These are phyloP conservation scores for Zoanthus sansibaricus DNA, from an alignment of 92 coral and sea anemone species.

Conservation along the genomic window DNA sequence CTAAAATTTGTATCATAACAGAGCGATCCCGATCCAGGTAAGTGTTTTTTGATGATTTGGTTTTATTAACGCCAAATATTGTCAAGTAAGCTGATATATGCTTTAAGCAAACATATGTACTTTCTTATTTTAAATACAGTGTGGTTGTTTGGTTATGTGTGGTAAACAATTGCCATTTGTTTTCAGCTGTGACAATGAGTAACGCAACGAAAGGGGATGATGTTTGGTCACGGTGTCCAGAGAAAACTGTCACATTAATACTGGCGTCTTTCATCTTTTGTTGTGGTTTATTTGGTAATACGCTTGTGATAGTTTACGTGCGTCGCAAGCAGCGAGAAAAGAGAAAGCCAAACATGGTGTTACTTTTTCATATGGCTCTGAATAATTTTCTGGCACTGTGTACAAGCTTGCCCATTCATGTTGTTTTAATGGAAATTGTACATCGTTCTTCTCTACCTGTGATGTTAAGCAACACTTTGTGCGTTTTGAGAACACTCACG, in stretches of 20 bases:
- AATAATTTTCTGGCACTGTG: constrained; percentile 33
- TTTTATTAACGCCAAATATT: too few relatives aligned
- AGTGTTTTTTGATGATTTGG: too few relatives aligned
- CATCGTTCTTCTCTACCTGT: background rate
- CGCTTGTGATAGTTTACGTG: constrained; percentile 17
- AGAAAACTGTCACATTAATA: constrained; percentile 4
- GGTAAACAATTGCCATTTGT: background rate
- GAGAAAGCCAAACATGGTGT: constrained; percentile 20
- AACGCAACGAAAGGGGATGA: constrained; percentile 15
- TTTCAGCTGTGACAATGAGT: constrained; percentile 25
- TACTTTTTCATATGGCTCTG: constrained; percentile 40
- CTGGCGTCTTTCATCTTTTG: background rate
- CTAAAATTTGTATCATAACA: too few relatives aligned
- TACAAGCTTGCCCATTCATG: constrained; percentile 24
- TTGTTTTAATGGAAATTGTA: background rate
- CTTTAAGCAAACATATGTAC: background rate
- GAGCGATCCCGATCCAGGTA: too few relatives aligned
- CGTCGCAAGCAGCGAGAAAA: constrained; percentile 31
- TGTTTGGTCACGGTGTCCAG: constrained; percentile 19
- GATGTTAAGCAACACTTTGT: constrained; percentile 4
- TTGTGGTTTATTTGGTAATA: constrained; percentile 16
- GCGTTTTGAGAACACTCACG: constrained; percentile 10
- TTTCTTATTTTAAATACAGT: background rate
- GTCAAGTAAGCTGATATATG: too few relatives aligned
- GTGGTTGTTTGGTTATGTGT: background rate